Base-by-base conservation (phyloP, 2,113 vertebrate genomes). In the Thalassarche chlororhynchos region DNA sequence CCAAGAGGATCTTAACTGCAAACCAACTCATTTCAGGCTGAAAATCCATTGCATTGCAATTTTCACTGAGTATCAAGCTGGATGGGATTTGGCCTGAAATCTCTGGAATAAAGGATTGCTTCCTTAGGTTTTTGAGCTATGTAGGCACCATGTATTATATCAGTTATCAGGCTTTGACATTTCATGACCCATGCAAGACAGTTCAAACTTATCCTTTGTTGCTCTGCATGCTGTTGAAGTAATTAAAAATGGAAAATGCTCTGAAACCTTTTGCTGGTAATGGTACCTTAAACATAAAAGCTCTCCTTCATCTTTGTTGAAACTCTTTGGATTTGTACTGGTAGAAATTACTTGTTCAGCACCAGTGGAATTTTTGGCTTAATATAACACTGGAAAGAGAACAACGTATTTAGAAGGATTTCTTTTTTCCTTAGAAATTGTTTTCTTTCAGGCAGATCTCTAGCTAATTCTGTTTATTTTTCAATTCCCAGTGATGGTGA, bases 1-100 rank as follows among this genome's bases (percentile, higher is more conserved):
- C 78, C 36, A 85, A 79, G 54, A 84, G 31, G 40, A 94, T 91
- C 77, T 96, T 81, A 40, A 54, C 69, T 49, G 74, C 66, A 93
- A 89, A 92, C 65, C 69, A 69, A 87, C 69, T 49, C 25, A 76
- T 96, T 97, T 92, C 77, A 76, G 74, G 58, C 40, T 95, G 61
- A 95, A 94, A 95, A 92, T 68, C 80, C 80, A 89, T 91, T 84
- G 91, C 57, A 65, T 40, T 62, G 78, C 70, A 95, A 82, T 84
- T 97, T 96, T 84, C 89, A 81, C 60, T 10, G 47, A 93, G 69
- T 89, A 89, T 71, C 65, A 72, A 82, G 25, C 36, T 62, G 29
- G 54, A 84, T 38, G 40, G 34, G 57, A 69, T 89, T 91, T 95
- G 66, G 61, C 46, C 69, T 84, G 65, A 87, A 95, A 92, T 87